These are phyloP conservation scores for Petrocephalus sullivani DNA, from an alignment of 2,797 vertebrate genomes.

Conservation along the genomic window DNA sequence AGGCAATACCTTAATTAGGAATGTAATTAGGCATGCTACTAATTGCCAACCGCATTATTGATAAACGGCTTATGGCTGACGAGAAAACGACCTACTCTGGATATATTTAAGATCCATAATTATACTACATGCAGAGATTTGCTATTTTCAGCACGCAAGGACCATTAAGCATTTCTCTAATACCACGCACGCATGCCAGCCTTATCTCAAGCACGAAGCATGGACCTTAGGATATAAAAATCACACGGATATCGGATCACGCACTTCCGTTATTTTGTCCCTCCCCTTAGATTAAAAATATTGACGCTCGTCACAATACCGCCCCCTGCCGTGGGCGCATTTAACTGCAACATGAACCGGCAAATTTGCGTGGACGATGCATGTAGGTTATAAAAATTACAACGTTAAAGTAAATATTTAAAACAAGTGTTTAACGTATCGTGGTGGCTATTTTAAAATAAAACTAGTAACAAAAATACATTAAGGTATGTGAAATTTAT, in stretches of 20 bases:
- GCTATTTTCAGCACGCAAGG: neutral
- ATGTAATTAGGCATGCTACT: neutral
- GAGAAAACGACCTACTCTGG: neutral
- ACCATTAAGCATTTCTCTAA: neutral
- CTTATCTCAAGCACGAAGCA: neutral
- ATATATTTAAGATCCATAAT: neutral
- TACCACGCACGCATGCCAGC: neutral
- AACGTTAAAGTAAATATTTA: neutral
- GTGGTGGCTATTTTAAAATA: neutral
- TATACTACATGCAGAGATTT: neutral
- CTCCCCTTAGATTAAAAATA: neutral
- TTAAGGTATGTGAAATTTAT: neutral
- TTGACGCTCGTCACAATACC: neutral
- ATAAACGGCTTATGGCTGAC: neutral
- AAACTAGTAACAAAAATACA: neutral
- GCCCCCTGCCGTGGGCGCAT: constrained; percentile 14
- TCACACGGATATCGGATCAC: constrained; percentile 7
- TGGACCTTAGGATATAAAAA: neutral
- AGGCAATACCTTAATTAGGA: neutral
- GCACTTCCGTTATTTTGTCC: constrained; percentile 7
- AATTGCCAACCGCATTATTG: neutral
- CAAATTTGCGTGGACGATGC: neutral
- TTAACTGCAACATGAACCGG: neutral
- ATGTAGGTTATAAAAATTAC: neutral
- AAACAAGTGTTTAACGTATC: neutral